Conservation (phyloP, 1,140 invertebrate species). For the Pinna nobilis region DNA sequence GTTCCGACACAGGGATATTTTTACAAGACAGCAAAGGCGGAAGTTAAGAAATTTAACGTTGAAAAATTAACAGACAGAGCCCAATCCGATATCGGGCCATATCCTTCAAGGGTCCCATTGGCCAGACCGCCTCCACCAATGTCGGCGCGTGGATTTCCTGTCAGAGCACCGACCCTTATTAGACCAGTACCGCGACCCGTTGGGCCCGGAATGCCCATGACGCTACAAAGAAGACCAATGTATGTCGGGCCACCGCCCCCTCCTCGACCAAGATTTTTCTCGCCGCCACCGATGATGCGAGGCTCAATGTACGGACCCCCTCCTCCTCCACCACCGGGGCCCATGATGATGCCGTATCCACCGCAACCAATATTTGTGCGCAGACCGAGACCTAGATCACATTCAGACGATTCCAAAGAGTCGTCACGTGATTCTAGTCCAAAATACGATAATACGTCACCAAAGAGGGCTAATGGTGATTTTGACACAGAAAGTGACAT, state of each 20-base stretch:
- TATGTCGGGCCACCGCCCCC: constrained; percentile 29
- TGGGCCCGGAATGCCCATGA: constrained; percentile 13
- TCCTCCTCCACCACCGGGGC: constrained; percentile 41
- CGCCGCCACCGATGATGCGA: constrained; percentile 49
- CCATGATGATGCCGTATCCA: constrained; percentile 43
- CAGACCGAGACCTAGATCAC: constrained; percentile 37
- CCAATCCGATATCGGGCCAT: constrained; percentile 12
- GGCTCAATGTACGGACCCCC: constrained; percentile 27
- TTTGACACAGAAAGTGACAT: constrained; percentile 47
- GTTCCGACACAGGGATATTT: constrained; percentile 66
- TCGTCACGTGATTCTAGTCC: constrained; percentile 44
- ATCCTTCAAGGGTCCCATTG: constrained; percentile 8
- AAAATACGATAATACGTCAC: constrained; percentile 42
- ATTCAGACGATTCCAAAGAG: constrained; percentile 43
- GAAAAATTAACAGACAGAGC: constrained; percentile 39
- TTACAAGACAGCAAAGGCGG: constrained; percentile 56
- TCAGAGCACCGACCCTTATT: constrained; percentile 21
- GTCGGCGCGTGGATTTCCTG: neutral
- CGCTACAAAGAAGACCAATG: neutral
- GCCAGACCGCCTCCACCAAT: constrained; percentile 10
- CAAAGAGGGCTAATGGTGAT: constrained; percentile 41
- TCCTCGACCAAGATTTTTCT: constrained; percentile 56
- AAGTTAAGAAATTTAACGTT: constrained; percentile 63
- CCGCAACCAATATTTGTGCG: constrained; percentile 41
- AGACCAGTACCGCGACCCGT: constrained; percentile 16